Conservation (phyloP, 2,888 invertebrate genomes). For the Tromatobia lineatoria region DNA sequence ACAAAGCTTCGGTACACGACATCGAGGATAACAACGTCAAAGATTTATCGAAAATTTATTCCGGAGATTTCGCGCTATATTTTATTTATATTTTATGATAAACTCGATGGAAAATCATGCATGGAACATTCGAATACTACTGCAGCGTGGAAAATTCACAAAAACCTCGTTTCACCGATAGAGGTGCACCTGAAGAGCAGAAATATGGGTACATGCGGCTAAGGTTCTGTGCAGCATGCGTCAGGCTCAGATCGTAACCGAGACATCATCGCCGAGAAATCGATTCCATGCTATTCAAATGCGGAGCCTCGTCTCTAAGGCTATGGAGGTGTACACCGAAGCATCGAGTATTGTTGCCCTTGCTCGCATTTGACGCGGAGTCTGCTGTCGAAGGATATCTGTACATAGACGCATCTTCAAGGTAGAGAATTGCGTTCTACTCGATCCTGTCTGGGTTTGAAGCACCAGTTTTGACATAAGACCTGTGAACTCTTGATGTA, state of each 20-base stretch:
- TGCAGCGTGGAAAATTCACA: slow-evolving; percentile 17
- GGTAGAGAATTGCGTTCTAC: background rate
- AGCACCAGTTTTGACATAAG: slow-evolving; percentile 9
- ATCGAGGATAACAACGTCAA: background rate
- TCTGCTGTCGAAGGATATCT: slow-evolving; percentile 24
- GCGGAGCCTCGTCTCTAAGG: slow-evolving; percentile 24
- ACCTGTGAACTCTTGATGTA: background rate
- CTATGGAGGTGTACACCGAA: slow-evolving; percentile 12
- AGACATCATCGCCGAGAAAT: slow-evolving; percentile 52
- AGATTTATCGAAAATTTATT: slow-evolving; percentile 37
- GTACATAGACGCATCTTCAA: slow-evolving; percentile 7
- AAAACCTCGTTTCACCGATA: slow-evolving; percentile 4
- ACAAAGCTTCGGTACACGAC: background rate
- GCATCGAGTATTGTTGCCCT: slow-evolving; percentile 32
- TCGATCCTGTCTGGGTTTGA: slow-evolving; percentile 25
- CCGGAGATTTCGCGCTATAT: slow-evolving; percentile 21
- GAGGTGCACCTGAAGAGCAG: slow-evolving; percentile 37
- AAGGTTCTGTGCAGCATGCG: slow-evolving; percentile 29
- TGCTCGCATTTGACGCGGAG: slow-evolving; percentile 4
- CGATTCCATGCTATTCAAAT: slow-evolving; percentile 54
- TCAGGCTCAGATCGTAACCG: slow-evolving; percentile 29
- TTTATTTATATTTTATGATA: slow-evolving; percentile 46
- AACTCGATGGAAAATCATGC: slow-evolving; percentile 38
- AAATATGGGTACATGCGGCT: slow-evolving; percentile 17
- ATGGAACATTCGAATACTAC: slow-evolving; percentile 10